Percentiles rank a stretch among this genome's conserved stretches.
Conservation (phyloP, 2,888 invertebrate species). For the Ptilodon capucinus region DNA sequence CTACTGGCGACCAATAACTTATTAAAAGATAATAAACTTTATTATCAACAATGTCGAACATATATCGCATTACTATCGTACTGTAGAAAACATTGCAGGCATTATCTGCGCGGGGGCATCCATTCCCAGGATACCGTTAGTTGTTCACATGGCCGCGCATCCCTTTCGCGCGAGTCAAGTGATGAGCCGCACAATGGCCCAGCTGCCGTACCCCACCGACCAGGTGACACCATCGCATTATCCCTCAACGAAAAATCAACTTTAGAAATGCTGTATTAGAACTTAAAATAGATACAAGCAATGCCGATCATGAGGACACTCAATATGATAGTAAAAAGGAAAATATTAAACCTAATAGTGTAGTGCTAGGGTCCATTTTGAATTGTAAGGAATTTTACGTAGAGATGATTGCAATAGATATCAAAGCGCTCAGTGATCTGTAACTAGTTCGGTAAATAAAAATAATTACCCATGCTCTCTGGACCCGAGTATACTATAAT, state of each 20-base stretch:
- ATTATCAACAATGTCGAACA: not conserved
- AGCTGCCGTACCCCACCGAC: slow-evolving; percentile 63
- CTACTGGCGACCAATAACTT: no score
- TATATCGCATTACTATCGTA: slow-evolving; percentile 50
- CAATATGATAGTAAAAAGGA: slow-evolving; percentile 34
- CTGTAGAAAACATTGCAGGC: slow-evolving; percentile 22
- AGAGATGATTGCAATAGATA: slow-evolving; percentile 63
- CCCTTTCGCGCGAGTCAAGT: slow-evolving; percentile 80
- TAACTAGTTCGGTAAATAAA: slow-evolving; percentile 70
- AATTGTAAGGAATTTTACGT: slow-evolving; percentile 24
- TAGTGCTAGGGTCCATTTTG: slow-evolving; percentile 45
- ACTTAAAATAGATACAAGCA: slow-evolving; percentile 13
- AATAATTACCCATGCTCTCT: slow-evolving; percentile 43
- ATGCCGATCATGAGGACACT: slow-evolving; percentile 33
- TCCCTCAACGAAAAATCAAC: slow-evolving; percentile 32
- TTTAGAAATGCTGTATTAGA: slow-evolving; percentile 19
- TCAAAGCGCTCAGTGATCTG: slow-evolving; percentile 74
- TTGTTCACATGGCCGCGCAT: slow-evolving; percentile 72
- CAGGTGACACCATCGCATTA: slow-evolving; percentile 60
- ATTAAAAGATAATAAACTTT: no score
- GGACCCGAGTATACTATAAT: slow-evolving; percentile 24
- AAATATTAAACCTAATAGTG: slow-evolving; percentile 50
- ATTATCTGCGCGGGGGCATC: slow-evolving; percentile 61
- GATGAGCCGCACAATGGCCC: slow-evolving; percentile 71
- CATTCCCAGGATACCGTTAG: slow-evolving; percentile 70